These are phyloP conservation scores for Achlya flavicornis DNA, from an alignment of 2,888 invertebrate species.

Conservation along the genomic window DNA sequence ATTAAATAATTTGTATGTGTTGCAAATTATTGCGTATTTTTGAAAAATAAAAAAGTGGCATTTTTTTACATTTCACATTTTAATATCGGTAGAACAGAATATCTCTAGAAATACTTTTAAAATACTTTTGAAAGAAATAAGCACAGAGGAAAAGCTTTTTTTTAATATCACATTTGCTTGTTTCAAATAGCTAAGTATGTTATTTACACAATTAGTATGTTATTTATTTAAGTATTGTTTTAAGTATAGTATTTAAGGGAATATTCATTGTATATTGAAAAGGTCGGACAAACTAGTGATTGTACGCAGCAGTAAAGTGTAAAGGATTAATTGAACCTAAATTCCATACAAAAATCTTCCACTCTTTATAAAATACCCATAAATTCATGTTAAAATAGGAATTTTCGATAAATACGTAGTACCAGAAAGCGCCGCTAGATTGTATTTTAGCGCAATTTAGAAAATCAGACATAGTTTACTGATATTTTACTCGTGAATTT, in stretches of 20 bases:
- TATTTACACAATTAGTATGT: neutral
- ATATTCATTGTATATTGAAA: neutral
- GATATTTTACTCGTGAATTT: neutral
- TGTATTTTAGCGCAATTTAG: neutral
- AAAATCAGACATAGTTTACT: neutral
- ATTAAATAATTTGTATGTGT: neutral
- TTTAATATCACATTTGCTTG: neutral
- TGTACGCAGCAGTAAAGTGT: conserved; percentile 23
- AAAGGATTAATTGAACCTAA: neutral
- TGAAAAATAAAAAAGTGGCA: neutral
- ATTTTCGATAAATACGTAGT: neutral
- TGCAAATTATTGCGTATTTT: neutral
- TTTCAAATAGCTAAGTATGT: neutral
- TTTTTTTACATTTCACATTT: neutral
- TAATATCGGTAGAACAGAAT: no score
- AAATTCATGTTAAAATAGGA: neutral
- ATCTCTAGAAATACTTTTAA: no score
- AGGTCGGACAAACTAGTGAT: conserved; percentile 32
- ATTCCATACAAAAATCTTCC: neutral
- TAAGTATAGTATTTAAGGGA: neutral
- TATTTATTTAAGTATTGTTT: neutral
- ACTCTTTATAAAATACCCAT: neutral
- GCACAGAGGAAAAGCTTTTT: no score
- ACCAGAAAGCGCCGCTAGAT: conserved; percentile 13
- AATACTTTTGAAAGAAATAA: no score